Conservation (phyloP, 2,888 invertebrate species). For the Parascotia fuliginaria region DNA sequence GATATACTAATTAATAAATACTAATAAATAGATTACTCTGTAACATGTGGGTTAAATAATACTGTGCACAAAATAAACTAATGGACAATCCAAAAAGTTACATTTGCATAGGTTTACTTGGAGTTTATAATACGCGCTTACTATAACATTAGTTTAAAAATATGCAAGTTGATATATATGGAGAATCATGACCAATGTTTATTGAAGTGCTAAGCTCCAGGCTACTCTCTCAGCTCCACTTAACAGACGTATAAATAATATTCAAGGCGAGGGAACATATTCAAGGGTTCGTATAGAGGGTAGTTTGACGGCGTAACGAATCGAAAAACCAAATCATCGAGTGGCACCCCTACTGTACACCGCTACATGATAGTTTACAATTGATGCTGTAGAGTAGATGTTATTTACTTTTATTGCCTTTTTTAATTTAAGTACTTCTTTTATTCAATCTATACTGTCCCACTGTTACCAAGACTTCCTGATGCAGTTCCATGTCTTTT, state of each 20-base stretch:
- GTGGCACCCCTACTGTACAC: conserved; percentile 83
- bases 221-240: conserved; percentile 84
- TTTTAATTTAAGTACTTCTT: not conserved
- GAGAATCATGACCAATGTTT: conserved; percentile 81
- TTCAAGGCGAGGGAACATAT: conserved; percentile 84
- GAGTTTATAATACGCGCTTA: not conserved
- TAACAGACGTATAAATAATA: conserved; percentile 86
- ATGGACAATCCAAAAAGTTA: too few relatives aligned
- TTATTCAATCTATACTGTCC: too few relatives aligned
- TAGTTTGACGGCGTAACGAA: conserved; percentile 86
- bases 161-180: conserved; percentile 55
- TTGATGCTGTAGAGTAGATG: conserved; percentile 56
- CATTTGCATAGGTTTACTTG: not conserved
- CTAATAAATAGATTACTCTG: too few relatives aligned
- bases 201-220: conserved; percentile 82
- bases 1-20: too few relatives aligned
- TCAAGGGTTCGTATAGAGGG: conserved; percentile 82
- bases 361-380: conserved; percentile 82
- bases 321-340: conserved; percentile 86
- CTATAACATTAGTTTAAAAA: conserved; percentile 8
- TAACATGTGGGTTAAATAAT: too few relatives aligned
- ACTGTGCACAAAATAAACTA: too few relatives aligned
- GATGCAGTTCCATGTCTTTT: too few relatives aligned
- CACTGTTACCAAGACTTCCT: too few relatives aligned
- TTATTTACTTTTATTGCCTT: not conserved